Evolutionary conservation across 1,140 invertebrate genomes (phyloP), one percentile per base, ranked within the genome.

Genomic region (Notospermus geniculatus): DNA sequence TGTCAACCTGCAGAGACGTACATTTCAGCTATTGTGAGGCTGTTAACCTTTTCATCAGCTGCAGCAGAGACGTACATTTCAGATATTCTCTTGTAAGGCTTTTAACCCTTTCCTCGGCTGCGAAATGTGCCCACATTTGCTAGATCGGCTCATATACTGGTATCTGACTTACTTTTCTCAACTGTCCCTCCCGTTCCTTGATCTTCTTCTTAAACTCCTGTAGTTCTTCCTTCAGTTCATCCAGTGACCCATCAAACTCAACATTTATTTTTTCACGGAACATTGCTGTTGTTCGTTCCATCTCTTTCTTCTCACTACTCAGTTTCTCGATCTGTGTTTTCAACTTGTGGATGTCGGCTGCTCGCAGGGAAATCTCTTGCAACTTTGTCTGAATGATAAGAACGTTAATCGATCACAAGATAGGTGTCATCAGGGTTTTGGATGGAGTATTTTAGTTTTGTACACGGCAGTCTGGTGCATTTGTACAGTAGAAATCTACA

Each of bases 131-230:
- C n/a, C n/a, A n/a, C n/a, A n/a, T n/a, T n/a, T n/a, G n/a, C n/a
- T n/a, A n/a, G n/a, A n/a, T n/a, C n/a, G n/a, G n/a, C n/a, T n/a
- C n/a, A n/a, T 54, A 19, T 32, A 19, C 32, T 23, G 41, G 19
- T 41, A 43, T 58, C 46, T 19, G 15, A 4, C n/a, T 22, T 50
- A 32, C 7, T 11, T 27, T 36, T 36, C 32, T 63, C 54, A 32
- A 17, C 52, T 66, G 57, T 32, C 56, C 27, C 17, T 67, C 25
- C 9, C 25, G 5, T 25, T 36, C 32, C 32, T 36, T 36, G 15
- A 76, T 64, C 64, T 72, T 71, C 43, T 66, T 60, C 54, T 76
- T 62, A 63, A 78, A 78, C 15, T 78, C 68, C 54, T 66, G 56
- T 27, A 79, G 52, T 32, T 66, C 60, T 55, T 62, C 62, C 58